Evolutionary conservation across 2,888 invertebrate species (phyloP), one percentile per base, ranked within the genome.

Genomic region (Ornithoptera alexandrae): DNA sequence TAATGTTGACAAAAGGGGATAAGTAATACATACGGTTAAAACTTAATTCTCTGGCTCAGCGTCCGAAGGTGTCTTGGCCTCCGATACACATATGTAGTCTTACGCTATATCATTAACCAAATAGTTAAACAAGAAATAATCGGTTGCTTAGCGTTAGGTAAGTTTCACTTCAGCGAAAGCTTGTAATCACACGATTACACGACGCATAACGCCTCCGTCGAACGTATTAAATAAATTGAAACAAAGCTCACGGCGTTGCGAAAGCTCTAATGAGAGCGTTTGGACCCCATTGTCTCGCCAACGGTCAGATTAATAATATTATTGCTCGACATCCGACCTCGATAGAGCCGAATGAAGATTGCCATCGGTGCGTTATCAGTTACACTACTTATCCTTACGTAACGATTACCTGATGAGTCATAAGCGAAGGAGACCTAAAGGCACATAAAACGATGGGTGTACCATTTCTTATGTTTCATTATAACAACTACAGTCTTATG

Each of bases 241-340:
- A 71, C 73, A 73, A 71, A 67, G 66, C 59, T 15, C 15, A 42
- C 58, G 22, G 15, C 42, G 46, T 73, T 75, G 70, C 74, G 72
- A 72, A 76, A 76, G 71, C 70, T 62, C 73, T 75, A 87, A 87
- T 86, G 85, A 87, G 84, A 80, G 86, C 85, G 86, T 88, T 90
- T 85, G 83, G 79, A 68, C 72, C 75, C 84, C 78, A 89, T 90
- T 90, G 90, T 90, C 83, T 89, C 78, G 72, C 75, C 72, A 76
- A 76, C 74, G 78, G 71, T 72, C 77, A 81, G 81, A 86, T 87
- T 86, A 84, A 86, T 89, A 81, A 81, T 83, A 81, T 80, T 78
- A 78, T 74, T 72, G 73, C 74, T 74, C 72, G 75, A 73, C 78
- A 74, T 71, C 71, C 72, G 76, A 78, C 76, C 78, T 70, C 75